Percentiles rank a stretch among this genome's conserved stretches.
Evolutionary conservation across 1,140 invertebrate genomes (phyloP).

Genomic region (Drosophila subobscura): DNA sequence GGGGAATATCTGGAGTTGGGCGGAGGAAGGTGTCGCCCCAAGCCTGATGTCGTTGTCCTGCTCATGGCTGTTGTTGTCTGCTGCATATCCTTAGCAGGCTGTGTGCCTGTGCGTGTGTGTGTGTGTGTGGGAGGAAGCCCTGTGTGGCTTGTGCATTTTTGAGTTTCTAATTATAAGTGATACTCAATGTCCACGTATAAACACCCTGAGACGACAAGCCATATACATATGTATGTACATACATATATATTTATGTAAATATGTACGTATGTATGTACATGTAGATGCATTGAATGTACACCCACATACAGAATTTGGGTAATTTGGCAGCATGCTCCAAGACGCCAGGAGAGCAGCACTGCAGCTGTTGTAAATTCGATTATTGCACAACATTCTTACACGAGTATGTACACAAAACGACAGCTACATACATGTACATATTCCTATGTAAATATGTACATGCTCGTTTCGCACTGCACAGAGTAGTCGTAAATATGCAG

Average conservation of each 20-base stretch:
- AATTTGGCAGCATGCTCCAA: slow-evolving; percentile 74
- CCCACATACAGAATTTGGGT: slow-evolving; percentile 54
- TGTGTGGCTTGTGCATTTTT: slow-evolving; percentile 64
- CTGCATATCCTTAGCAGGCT: slow-evolving; percentile 75
- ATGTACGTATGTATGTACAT: slow-evolving; percentile 4
- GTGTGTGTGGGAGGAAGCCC: slow-evolving; percentile 6
- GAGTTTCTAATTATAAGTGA: slow-evolving; percentile 81
- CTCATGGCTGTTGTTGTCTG: slow-evolving; percentile 76
- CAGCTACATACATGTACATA: slow-evolving; percentile 13
- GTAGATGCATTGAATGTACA: slow-evolving; percentile 7
- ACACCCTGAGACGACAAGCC: slow-evolving; percentile 43
- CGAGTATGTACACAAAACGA: slow-evolving; percentile 32
- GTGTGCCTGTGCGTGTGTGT: slow-evolving; percentile 33
- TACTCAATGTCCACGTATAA: slow-evolving; percentile 70
- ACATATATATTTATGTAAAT: background rate
- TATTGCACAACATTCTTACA: slow-evolving; percentile 38
- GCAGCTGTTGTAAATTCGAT: slow-evolving; percentile 77
- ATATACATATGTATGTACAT: slow-evolving; percentile 6
- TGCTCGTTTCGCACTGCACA: background rate
- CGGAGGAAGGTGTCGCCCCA: background rate
- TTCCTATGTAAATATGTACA: slow-evolving; percentile 3
- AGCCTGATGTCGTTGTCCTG: slow-evolving; percentile 70
- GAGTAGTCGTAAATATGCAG: no score
- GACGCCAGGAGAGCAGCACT: slow-evolving; percentile 64
- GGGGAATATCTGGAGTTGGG: slow-evolving; percentile 25